Percentiles rank a stretch among this genome's conserved stretches.
phyloP scores from a whole-genome alignment of 2,888 invertebrate genomes.

The Pachydiplax longipennis region DNA sequence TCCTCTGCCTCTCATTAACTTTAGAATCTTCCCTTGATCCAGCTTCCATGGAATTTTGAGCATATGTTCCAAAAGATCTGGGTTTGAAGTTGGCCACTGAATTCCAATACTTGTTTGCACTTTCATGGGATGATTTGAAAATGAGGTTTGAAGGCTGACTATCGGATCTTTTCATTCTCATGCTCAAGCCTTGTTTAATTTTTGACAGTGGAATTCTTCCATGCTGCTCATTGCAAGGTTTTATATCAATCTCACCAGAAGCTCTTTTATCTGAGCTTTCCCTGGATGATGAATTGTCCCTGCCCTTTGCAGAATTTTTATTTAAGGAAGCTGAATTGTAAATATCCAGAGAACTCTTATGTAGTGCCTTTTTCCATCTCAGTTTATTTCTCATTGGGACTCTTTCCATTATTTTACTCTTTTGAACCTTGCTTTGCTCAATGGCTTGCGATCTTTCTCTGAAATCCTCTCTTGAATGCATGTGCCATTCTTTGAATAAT shows the following conservation, averaged over 20 bases:
- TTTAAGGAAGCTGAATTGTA: neutral
- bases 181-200: neutral
- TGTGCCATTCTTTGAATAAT: conserved; percentile 17
- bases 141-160: neutral
- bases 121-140: neutral
- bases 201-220: neutral
- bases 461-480: neutral
- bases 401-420: neutral
- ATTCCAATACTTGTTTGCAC: neutral
- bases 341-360: neutral
- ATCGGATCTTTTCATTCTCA: neutral
- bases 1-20: conserved; percentile 2
- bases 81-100: neutral
- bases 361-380: neutral
- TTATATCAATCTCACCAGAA: neutral
- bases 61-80: neutral
- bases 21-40: neutral
- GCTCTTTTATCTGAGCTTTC: neutral
- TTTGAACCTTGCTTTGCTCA: neutral
- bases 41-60: neutral
- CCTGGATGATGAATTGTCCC: neutral
- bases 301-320: neutral
- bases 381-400: neutral
- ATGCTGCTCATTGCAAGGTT: neutral
- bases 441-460: neutral